Base-by-base conservation (phyloP, 2,888 invertebrate genomes). In the Drosophila neotestacea region DNA sequence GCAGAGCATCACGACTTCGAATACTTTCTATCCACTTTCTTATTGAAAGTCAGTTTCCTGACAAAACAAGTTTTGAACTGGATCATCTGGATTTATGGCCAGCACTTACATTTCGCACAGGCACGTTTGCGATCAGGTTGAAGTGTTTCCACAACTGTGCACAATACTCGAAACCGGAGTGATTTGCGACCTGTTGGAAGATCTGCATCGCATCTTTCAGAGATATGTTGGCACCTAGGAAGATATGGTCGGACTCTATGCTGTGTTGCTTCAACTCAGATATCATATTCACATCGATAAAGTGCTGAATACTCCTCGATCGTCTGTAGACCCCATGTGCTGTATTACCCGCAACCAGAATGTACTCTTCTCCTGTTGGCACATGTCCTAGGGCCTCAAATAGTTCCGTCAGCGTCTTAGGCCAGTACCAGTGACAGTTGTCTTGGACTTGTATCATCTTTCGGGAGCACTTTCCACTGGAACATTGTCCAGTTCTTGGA, bases 301-400 rank as follows among this genome's bases (percentile, higher is more conserved):
- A 94, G 11, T 94, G 91, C 64, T 93, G 92, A 58, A 91, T 79
- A 4, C 70, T 68, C 2, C 56, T 42, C 0, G 81, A 50, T 3
- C 92, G 85, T 7, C 93, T 91, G 74, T 92, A 94, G 0, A 94
- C 93, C 1, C 97, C 97, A 92, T 95, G 95, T 1, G 95, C 96
- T 1, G 97, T 97, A 87, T 96, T 96, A 11, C 97, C 97, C n/a
- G 95, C 95, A 1, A 96, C 94, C n/a, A 97, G 89, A 88, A 95
- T 94, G 77, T 95, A 96, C n/a, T 93, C 60, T 34, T 84, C 93
- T 3, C 92, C 91, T 7, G 9, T 63, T 46, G 77, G 55, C 4
- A 83, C 59, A 30, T 85, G 64, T 0, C 92, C 85, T n/a, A 96
- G 73, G 0, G 85, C 76, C 2, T 61, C 51, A 22, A 90, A 91